Conservation (phyloP, 2,797 vertebrate genomes). For the Falco columbarius region DNA sequence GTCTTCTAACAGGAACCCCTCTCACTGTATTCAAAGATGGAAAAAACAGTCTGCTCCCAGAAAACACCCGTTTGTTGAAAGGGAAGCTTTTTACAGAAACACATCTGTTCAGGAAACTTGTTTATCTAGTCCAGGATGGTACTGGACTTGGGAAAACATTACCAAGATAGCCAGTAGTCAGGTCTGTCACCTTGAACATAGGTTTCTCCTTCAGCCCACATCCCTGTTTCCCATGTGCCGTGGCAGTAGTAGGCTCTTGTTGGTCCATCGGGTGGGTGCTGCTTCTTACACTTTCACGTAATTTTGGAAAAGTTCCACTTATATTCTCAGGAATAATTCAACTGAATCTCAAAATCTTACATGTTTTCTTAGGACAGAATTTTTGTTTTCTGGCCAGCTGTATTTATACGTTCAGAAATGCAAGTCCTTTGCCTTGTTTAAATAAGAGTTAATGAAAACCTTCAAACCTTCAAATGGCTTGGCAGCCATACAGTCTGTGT, state of each 20-base stretch:
- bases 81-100: background rate
- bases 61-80: background rate
- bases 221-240: background rate
- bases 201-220: background rate
- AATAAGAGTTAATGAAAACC: conserved; percentile 59
- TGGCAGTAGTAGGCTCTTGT: background rate
- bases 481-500: conserved; percentile 43
- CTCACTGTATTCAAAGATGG: background rate
- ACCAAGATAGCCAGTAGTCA: background rate
- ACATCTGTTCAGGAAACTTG: background rate
- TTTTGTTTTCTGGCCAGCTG: conserved; percentile 4
- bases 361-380: background rate
- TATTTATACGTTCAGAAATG: background rate
- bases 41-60: background rate
- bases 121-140: background rate
- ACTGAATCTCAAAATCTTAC: rapidly evolving
- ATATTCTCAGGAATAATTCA: background rate
- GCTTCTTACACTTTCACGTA: background rate
- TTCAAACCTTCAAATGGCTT: conserved; percentile 53
- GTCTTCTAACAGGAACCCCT: background rate
- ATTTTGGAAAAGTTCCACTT: background rate
- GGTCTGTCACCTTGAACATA: background rate
- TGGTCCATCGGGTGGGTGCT: background rate
- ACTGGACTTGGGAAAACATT: background rate
- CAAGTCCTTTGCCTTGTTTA: conserved; percentile 41